These are phyloP conservation scores for Platysternon megacephalum DNA, from an alignment of 2,113 vertebrate species.

Conservation along the genomic window DNA sequence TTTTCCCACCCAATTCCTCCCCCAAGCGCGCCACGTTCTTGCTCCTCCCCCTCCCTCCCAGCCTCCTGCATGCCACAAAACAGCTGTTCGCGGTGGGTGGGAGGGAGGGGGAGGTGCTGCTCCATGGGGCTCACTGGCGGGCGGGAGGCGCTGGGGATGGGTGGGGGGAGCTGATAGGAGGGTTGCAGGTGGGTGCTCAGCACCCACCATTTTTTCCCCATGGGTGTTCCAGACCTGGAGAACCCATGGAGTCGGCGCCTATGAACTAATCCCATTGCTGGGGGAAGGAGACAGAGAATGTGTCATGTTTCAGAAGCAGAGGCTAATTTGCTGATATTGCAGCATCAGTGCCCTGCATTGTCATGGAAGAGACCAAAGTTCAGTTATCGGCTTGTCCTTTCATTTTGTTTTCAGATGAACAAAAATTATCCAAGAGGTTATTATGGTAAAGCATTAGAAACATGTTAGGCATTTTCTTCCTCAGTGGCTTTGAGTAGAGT, in stretches of 20 bases:
- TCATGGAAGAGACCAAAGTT: background rate
- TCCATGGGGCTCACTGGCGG: too few species aligned
- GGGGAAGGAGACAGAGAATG: background rate
- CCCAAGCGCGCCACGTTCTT: fast-evolving
- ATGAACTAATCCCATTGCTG: background rate
- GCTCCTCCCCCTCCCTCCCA: too few species aligned
- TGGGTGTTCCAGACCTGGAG: too few species aligned
- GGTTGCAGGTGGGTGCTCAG: too few species aligned
- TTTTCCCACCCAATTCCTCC: too few species aligned
- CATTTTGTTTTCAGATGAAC: background rate
- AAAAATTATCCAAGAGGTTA: background rate
- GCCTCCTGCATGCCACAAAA: too few species aligned
- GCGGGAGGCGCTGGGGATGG: too few species aligned
- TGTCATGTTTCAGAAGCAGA: background rate
- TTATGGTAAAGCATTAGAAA: background rate
- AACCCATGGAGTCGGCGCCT: too few species aligned
- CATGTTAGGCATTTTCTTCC: background rate
- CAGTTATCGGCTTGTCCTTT: background rate
- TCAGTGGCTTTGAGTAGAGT: background rate
- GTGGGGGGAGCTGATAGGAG: too few species aligned
- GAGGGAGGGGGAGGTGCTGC: too few species aligned
- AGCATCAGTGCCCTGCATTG: background rate
- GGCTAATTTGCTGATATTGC: background rate
- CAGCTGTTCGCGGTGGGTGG: too few species aligned
- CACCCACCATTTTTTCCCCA: too few species aligned